Evolutionary conservation across 2,113 vertebrate species (phyloP).

Genomic region (Condylura cristata): DNA sequence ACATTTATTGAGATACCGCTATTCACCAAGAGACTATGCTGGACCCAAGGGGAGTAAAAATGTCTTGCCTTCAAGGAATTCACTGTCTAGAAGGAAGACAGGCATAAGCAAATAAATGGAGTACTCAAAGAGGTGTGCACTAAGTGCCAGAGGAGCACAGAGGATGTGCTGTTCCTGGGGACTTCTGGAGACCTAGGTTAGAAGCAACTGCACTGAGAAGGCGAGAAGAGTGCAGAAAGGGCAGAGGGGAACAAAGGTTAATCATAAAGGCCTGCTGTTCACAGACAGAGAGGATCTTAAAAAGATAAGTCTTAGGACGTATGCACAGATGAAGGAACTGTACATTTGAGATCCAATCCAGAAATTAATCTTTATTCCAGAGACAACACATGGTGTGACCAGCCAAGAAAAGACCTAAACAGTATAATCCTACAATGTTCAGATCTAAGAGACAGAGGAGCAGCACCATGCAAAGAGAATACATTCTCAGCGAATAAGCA

Average conservation of each 20-base stretch:
- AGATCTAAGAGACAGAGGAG: background rate
- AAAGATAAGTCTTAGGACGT: background rate
- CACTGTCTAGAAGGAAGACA: background rate
- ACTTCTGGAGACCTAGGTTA: background rate
- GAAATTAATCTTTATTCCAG: background rate
- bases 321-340: background rate
- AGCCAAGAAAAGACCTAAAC: background rate
- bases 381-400: background rate
- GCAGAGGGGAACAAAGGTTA: background rate
- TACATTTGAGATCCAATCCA: background rate
- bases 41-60: background rate
- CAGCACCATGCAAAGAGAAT: background rate
- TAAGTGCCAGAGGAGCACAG: background rate
- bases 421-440: background rate
- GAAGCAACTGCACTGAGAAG: background rate
- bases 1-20: background rate
- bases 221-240: background rate
- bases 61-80: background rate
- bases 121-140: background rate
- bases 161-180: background rate
- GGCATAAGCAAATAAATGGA: background rate
- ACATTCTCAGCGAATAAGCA: background rate
- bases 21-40: too few species aligned
- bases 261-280: background rate
- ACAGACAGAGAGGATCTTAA: background rate